phyloP scores from a whole-genome alignment of 2,888 invertebrate species.

The Meganola albula region DNA sequence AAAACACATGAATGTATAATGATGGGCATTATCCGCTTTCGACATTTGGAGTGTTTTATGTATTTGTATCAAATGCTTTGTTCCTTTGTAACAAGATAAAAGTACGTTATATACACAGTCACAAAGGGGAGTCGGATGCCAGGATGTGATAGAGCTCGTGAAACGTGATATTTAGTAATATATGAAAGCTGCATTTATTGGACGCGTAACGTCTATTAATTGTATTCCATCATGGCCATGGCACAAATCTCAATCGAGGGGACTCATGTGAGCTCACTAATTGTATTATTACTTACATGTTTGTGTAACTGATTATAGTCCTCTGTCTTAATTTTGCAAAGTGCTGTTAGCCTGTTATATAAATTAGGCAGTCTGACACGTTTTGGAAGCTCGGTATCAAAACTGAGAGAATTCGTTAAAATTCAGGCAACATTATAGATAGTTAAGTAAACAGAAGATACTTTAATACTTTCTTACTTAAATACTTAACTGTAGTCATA shows the following conservation, averaged over 20 bases:
- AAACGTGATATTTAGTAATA: conserved; percentile 69
- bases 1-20: conserved; percentile 77
- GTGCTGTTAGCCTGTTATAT: no score
- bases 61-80: conserved; percentile 67
- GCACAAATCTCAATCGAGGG: conserved; percentile 32
- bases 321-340: no score
- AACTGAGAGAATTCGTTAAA: no score
- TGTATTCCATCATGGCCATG: conserved; percentile 33
- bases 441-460: no score
- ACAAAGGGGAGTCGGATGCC: conserved; percentile 60
- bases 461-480: no score
- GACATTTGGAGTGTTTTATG: conserved; percentile 74
- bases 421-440: no score
- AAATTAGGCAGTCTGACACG: no score
- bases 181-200: conserved; percentile 53
- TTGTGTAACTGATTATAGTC: conserved; percentile 22
- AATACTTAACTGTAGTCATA: no score
- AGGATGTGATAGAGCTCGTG: conserved; percentile 60
- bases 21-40: conserved; percentile 72
- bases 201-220: conserved; percentile 42
- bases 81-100: conserved; percentile 68
- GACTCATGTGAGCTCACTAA: conserved; percentile 20
- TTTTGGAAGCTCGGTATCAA: no score
- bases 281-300: conserved; percentile 27
- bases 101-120: conserved; percentile 54